These are phyloP conservation scores for Psittacula derbiana DNA, from an alignment of 2,797 vertebrate genomes.

Conservation along the genomic window DNA sequence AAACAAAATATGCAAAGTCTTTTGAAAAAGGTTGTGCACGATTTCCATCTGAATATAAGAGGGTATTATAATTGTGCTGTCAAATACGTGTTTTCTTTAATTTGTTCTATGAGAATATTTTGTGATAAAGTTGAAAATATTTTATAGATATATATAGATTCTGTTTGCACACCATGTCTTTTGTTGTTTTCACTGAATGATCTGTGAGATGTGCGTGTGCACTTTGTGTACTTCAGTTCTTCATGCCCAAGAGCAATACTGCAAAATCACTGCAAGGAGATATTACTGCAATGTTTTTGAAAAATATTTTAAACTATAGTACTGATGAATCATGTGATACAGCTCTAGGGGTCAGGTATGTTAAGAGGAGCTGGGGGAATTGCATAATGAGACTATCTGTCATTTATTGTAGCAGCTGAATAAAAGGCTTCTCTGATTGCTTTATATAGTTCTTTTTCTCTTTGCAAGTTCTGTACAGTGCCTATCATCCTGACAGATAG, in stretches of 20 bases:
- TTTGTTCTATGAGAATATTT: not conserved
- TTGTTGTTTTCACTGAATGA: not conserved
- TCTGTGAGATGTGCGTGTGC: not conserved
- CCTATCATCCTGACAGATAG: conserved; percentile 55
- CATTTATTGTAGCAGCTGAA: conserved; percentile 40
- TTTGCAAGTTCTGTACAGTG: conserved; percentile 26
- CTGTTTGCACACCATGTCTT: not conserved
- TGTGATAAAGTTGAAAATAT: not conserved
- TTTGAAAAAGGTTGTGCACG: not conserved
- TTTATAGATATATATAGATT: not conserved
- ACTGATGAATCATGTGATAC: conserved; percentile 1
- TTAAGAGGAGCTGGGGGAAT: conserved; percentile 35
- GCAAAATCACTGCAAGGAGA: not conserved
- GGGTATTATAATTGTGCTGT: not conserved
- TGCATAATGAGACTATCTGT: conserved; percentile 42
- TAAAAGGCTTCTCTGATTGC: conserved; percentile 39
- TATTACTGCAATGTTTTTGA: not conserved
- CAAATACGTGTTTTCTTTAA: not conserved
- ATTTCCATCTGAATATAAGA: not conserved
- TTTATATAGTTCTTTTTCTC: conserved; percentile 42
- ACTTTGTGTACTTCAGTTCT: not conserved
- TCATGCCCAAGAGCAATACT: not conserved
- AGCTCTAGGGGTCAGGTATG: conserved; percentile 25
- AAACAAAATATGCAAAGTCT: not conserved
- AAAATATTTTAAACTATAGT: not conserved